Evolutionary conservation across 2,888 invertebrate species (phyloP), one percentile per base, ranked within the genome.

Genomic region (Agrilus cyanescens): DNA sequence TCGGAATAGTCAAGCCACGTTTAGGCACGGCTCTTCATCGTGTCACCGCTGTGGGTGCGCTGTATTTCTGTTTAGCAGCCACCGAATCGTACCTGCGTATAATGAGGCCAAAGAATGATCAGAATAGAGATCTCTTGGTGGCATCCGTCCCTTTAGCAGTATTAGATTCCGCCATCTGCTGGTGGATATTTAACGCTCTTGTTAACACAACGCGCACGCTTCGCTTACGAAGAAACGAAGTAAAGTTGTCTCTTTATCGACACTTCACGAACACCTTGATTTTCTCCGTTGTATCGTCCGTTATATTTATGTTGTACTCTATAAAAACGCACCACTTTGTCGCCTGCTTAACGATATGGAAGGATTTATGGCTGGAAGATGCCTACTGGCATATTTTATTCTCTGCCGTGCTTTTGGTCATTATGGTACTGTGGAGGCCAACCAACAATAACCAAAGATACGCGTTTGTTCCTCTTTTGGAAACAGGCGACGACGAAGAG

Each of bases 321-420:
- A 82, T 95, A 57, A 83, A 82, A 63, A 79, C 82, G 12, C 48
- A 48, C 12, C 32, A 42, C 2, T 32, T 48, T 8, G 76, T 80
- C 41, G 68, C 71, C 30, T 94, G 93, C 64, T 75, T 90, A 35
- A 80, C 76, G 49, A 84, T 87, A 50, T 95, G 94, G 94, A 85
- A 83, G 58, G 83, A 87, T 58, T 74, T 90, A 51, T 96, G 95
- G 95, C 69, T 95, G 57, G 93, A 95, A 62, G 88, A 90, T 51
- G 94, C 90, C 3, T 95, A 88, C 66, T 95, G 95, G 95, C 94
- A 93, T 67, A 76, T 94, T 30, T 71, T 94, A 44, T 95, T 96
- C 68, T 89, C 87, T 12, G 74, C 85, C 50, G 78, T 96, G 43
- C 72, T 96, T 16, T 68, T 87, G 31, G 88, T 88, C 29, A 95